These are phyloP conservation scores for Amphipoea lucens DNA, from an alignment of 2,888 invertebrate species.

Conservation along the genomic window DNA sequence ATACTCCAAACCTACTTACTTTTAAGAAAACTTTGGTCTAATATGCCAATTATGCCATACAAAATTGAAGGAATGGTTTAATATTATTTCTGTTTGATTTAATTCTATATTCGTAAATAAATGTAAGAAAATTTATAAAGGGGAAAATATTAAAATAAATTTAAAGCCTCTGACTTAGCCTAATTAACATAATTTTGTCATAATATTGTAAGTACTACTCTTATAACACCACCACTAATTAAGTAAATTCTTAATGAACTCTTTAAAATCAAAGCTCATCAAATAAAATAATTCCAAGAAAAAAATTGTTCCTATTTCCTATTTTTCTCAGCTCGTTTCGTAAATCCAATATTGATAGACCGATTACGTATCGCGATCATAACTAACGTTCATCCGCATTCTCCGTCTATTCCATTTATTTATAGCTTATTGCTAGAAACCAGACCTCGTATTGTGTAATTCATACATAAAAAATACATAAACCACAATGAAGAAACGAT, in stretches of 20 bases:
- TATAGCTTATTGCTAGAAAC: conserved; percentile 31
- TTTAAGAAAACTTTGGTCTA: background rate
- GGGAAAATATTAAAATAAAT: background rate
- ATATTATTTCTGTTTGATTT: background rate
- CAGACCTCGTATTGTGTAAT: conserved; percentile 38
- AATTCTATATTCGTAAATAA: background rate
- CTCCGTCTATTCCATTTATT: conserved; percentile 41
- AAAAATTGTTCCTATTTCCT: background rate
- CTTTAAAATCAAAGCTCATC: background rate
- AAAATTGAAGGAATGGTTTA: background rate
- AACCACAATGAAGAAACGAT: conserved; percentile 28
- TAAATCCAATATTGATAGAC: conserved; percentile 47
- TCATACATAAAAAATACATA: conserved; percentile 51
- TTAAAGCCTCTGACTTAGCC: background rate
- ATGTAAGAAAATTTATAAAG: background rate
- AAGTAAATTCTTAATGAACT: background rate
- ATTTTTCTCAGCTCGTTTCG: conserved; percentile 18
- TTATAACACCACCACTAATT: background rate
- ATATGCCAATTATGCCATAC: background rate
- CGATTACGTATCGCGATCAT: conserved; percentile 43
- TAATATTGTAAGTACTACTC: background rate
- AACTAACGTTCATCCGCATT: conserved; percentile 49
- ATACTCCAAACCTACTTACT: background rate
- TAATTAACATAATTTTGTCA: background rate
- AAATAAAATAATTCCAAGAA: background rate